Base-by-base conservation (phyloP, 2,113 vertebrate species). In the Thunnus maccoyii region DNA sequence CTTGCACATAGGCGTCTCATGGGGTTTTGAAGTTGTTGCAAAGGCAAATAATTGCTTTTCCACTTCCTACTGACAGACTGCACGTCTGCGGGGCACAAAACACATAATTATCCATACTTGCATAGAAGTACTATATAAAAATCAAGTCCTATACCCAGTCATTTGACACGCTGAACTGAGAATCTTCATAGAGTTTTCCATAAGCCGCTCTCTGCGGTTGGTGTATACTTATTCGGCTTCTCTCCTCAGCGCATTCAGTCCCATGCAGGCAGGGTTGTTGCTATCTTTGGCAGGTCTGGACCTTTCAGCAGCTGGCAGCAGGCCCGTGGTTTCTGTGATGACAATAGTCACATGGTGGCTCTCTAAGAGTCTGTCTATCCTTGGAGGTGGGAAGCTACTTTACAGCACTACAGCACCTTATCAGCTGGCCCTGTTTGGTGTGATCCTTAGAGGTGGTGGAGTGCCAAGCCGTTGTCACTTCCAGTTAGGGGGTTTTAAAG, bases 271-370 rank as follows among this genome's bases (percentile, higher is more conserved):
- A 15, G 75, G 74, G 36, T n/a, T 75, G 87, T 62, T 85, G 85
- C 90, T 92, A 91, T 92, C 85, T 89, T 90, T 85, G 91, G 86
- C 83, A 61, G 90, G 82, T 88, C 78, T 84, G 88, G 82, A 80
- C 47, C 84, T 80, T 60, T 48, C 77, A 61, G 87, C 57, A 84
- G 74, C 80, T 84, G 83, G 82, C 84, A 69, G 78, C 60, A 1
- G 55, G 55, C 73, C 58, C 3, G 10, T n/a, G 75, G 62, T 67
- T 77, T 84, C 86, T 88, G 67, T 74, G 88, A 87, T 86, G 87
- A 89, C 88, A 72, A 68, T 25, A 64, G 89, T 90, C 91, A 88
- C 88, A 87, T 88, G 84, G 80, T 14, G 70, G 65, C 80, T 83
- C 80, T 79, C 51, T 18, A 27, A 84, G 61, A 68, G 85, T 54